Percentiles rank a stretch among this genome's conserved stretches.
Evolutionary conservation across 2,113 vertebrate genomes (phyloP).

Genomic region (Archocentrus centrarchus): DNA sequence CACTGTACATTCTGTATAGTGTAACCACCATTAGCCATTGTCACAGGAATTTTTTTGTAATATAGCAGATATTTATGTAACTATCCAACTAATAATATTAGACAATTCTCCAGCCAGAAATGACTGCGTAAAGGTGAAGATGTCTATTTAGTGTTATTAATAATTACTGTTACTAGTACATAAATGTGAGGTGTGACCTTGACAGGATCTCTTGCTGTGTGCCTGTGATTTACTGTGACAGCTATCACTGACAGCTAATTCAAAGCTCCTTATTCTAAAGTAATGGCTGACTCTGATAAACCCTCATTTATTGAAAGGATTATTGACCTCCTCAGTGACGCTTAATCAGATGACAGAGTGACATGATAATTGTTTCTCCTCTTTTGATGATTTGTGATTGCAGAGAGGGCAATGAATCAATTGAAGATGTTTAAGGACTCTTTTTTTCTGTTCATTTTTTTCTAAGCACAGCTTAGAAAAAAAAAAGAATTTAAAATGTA

Average conservation of each 20-base stretch:
- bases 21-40: too few species aligned
- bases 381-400: not conserved
- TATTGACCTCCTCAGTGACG: conserved; percentile 87
- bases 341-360: conserved; percentile 88
- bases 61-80: too few species aligned
- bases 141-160: too few species aligned
- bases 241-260: conserved; percentile 89
- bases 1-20: too few species aligned
- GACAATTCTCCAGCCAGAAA: too few species aligned
- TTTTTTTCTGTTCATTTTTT: not conserved
- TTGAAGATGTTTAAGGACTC: not conserved
- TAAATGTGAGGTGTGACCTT: conserved; percentile 9
- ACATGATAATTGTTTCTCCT: conserved; percentile 87
- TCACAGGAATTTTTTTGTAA: too few species aligned
- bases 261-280: conserved; percentile 86
- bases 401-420: not conserved
- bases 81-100: too few species aligned
- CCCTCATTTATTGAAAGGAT: conserved; percentile 90
- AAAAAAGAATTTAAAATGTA: too few species aligned
- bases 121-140: too few species aligned
- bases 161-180: too few species aligned
- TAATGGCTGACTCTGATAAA: conserved; percentile 91
- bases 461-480: too few species aligned
- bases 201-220: conserved; percentile 3
- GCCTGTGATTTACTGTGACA: conserved; percentile 77